These are phyloP conservation scores for Dinocampus coccinellae DNA, from an alignment of 2,888 invertebrate species.

Conservation along the genomic window DNA sequence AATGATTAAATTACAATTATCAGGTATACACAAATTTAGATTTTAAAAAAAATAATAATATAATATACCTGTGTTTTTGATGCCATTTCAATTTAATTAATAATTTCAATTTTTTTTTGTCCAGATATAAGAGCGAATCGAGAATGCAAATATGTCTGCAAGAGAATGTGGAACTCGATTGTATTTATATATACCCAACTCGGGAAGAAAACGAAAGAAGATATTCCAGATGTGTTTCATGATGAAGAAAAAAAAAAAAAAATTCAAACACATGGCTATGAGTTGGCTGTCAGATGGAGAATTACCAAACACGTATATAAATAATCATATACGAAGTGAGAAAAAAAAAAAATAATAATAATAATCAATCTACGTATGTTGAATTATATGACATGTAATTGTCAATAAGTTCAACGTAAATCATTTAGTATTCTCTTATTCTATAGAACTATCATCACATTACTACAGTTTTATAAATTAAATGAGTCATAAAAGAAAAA, in stretches of 20 bases:
- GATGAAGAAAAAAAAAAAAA: background rate
- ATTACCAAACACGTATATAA: background rate
- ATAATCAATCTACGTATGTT: background rate
- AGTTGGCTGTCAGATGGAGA: background rate
- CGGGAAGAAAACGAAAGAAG: slow-evolving; percentile 8
- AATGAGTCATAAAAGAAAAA: background rate
- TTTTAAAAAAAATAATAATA: no score
- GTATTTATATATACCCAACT: slow-evolving; percentile 34
- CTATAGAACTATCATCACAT: background rate
- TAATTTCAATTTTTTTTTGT: background rate
- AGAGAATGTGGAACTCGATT: slow-evolving; percentile 8
- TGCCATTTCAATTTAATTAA: background rate
- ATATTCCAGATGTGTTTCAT: slow-evolving; percentile 26
- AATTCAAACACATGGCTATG: background rate
- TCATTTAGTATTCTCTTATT: background rate
- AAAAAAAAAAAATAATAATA: background rate
- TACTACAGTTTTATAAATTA: background rate
- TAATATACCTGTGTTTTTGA: background rate
- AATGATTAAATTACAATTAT: no score
- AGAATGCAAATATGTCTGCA: slow-evolving; percentile 17
- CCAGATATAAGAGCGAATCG: background rate
- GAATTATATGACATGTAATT: background rate
- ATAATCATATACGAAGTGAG: background rate
- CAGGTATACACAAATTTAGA: no score
- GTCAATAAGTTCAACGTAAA: slow-evolving; percentile 17